These are phyloP conservation scores for Phasianus colchicus DNA, from an alignment of 2,113 vertebrate species.

Conservation along the genomic window DNA sequence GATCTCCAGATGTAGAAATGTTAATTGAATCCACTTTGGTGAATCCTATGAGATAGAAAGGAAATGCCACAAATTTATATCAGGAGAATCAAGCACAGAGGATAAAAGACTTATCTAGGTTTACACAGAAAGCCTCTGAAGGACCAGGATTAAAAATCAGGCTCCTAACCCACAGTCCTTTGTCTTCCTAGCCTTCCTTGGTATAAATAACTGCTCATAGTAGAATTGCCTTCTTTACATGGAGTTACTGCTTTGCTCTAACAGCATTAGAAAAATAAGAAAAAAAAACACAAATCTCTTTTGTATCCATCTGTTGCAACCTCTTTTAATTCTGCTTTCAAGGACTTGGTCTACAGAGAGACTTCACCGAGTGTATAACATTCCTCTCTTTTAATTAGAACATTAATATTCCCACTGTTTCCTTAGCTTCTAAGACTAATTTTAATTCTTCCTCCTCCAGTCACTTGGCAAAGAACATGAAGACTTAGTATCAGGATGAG, in stretches of 20 bases:
- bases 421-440: conserved; percentile 18
- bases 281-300: not conserved
- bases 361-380: not conserved
- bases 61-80: not conserved
- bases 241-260: not conserved
- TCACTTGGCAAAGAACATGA: conserved; percentile 53
- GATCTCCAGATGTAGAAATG: not conserved
- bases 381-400: conserved; percentile 43
- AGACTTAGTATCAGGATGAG: conserved; percentile 31
- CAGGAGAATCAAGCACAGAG: not conserved
- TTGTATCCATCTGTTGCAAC: not conserved
- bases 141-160: not conserved
- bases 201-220: not conserved
- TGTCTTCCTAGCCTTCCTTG: not conserved
- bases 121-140: not conserved
- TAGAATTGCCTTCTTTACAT: not conserved
- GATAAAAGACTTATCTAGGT: not conserved
- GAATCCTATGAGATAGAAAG: not conserved
- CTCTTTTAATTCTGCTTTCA: conserved; percentile 38
- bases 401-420: conserved; percentile 63
- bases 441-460: conserved; percentile 36
- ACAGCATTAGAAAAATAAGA: not conserved
- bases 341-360: conserved; percentile 25
- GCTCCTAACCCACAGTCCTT: not conserved
- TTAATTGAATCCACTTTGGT: not conserved